Conservation (phyloP, 2,888 invertebrate species). For the Invenusta paracnida region DNA sequence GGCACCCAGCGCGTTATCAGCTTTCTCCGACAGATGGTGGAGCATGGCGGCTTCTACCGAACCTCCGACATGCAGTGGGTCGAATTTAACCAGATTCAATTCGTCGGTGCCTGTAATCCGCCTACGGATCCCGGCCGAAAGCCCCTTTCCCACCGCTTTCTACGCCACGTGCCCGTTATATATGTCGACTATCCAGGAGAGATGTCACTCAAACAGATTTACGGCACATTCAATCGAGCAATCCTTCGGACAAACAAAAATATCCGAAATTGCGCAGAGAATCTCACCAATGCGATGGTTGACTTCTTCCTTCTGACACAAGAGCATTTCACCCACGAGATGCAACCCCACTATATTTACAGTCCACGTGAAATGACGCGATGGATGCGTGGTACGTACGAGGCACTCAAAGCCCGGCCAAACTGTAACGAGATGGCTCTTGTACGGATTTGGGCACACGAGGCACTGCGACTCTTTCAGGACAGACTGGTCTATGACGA, state of each 20-base stretch:
- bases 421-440: constrained; percentile 83
- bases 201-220: constrained; percentile 88
- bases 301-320: constrained; percentile 90
- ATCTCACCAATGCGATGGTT: constrained; percentile 96
- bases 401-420: constrained; percentile 90
- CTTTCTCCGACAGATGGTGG: constrained; percentile 91
- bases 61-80: constrained; percentile 86
- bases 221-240: constrained; percentile 94
- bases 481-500: constrained; percentile 78
- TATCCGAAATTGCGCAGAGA: constrained; percentile 85
- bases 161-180: constrained; percentile 90
- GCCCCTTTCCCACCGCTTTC: constrained; percentile 79
- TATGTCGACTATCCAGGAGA: constrained; percentile 99
- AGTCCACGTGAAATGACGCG: constrained; percentile 95
- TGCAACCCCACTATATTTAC: constrained; percentile 99
- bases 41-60: constrained; percentile 71
- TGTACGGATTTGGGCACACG: constrained; percentile 97
- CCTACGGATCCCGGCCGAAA: constrained; percentile 98
- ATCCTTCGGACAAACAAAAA: constrained; percentile 90
- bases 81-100: constrained; percentile 90
- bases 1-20: constrained; percentile 95
- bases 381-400: constrained; percentile 98
- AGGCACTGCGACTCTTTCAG: constrained; percentile 69
- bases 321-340: constrained; percentile 95
- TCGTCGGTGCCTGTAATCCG: constrained; percentile 98